Evolutionary conservation across 2,888 invertebrate species (phyloP).

Genomic region (Alviniconcha strummeri): DNA sequence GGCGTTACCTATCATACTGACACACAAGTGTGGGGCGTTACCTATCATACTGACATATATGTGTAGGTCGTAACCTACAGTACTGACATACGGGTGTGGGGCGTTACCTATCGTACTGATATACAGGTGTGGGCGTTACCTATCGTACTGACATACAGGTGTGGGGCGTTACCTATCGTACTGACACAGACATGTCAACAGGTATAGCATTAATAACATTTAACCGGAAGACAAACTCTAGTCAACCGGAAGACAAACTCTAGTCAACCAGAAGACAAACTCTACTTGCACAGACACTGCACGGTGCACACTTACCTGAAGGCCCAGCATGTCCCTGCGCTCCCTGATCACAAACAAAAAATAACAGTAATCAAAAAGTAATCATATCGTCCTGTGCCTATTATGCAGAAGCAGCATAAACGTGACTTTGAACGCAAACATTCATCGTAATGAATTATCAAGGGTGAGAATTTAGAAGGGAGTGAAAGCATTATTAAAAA

Average conservation of each 20-base stretch:
- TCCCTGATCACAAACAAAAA: constrained; percentile 46
- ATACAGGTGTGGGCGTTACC: neutral
- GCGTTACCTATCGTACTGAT: neutral
- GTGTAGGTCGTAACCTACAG: neutral
- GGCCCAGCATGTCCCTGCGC: constrained; percentile 67
- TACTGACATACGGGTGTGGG: neutral
- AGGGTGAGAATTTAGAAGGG: neutral
- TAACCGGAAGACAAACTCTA: neutral
- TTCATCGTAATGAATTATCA: neutral
- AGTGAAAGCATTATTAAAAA: too few species aligned
- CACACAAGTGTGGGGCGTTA: neutral
- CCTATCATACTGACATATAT: too few species aligned
- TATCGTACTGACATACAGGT: neutral
- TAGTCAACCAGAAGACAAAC: neutral
- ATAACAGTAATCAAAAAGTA: neutral
- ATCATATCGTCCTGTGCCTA: neutral
- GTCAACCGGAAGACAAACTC: neutral
- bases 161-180: neutral
- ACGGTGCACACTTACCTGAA: constrained; percentile 44
- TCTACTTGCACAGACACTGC: neutral
- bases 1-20: neutral
- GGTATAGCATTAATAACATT: too few species aligned
- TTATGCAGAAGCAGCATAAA: neutral
- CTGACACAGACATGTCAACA: too few species aligned
- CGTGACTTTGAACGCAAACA: neutral